Evolutionary conservation across 2,113 vertebrate genomes (phyloP).

Genomic region (Aleadryas rufinucha): DNA sequence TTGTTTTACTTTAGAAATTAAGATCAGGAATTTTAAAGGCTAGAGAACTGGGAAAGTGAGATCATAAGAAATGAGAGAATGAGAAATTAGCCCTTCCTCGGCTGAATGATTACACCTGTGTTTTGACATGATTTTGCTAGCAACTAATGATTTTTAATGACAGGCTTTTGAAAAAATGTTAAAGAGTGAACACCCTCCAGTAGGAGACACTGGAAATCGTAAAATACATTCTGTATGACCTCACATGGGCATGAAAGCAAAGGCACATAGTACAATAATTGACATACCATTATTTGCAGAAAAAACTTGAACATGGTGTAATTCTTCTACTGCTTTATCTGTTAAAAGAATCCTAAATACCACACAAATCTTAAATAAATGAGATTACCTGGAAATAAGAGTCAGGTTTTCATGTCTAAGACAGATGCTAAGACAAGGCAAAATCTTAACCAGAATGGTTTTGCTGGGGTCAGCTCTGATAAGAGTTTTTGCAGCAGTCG

Average conservation of each 20-base stretch:
- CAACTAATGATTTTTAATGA: neutral
- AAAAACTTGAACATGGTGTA: rapidly evolving
- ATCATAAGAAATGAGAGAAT: neutral
- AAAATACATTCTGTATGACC: neutral
- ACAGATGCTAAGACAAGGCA: neutral
- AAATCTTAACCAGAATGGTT: neutral
- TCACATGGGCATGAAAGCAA: neutral
- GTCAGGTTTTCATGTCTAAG: neutral
- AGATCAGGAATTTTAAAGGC: neutral
- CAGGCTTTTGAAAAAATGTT: neutral
- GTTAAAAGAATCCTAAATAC: neutral
- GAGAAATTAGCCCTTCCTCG: neutral
- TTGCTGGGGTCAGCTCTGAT: neutral
- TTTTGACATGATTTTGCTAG: neutral
- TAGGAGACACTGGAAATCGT: neutral
- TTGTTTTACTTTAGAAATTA: neutral
- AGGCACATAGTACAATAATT: neutral
- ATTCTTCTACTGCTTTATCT: neutral
- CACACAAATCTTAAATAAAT: neutral
- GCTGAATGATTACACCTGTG: neutral
- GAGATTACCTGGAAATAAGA: neutral
- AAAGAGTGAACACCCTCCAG: neutral
- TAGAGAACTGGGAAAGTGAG: neutral
- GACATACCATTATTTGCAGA: neutral
- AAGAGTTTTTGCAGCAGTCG: neutral